These are phyloP conservation scores for Hypotaenidia okinawae DNA, from an alignment of 2,797 vertebrate genomes.

Conservation along the genomic window DNA sequence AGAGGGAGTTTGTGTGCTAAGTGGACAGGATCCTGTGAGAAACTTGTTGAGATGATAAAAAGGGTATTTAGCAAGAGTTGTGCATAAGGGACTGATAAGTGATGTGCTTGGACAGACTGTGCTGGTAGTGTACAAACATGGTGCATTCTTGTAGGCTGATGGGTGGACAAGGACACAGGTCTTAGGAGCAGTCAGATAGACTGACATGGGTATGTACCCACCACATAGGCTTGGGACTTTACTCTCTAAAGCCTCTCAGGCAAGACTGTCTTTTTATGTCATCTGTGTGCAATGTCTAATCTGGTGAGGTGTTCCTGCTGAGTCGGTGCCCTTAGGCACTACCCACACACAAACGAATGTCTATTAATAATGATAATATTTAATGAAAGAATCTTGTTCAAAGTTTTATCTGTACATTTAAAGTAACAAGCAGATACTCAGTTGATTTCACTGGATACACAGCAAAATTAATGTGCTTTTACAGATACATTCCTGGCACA, in stretches of 20 bases:
- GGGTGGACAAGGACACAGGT: background rate
- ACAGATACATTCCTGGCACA: background rate
- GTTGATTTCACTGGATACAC: background rate
- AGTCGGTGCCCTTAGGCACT: constrained; percentile 26
- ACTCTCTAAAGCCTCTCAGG: background rate
- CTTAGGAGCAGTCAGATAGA: background rate
- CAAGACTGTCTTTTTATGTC: background rate
- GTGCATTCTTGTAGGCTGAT: background rate
- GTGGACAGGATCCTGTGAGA: background rate
- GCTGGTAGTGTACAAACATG: background rate
- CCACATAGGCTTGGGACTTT: background rate
- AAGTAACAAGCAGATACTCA: background rate
- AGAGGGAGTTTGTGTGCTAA: background rate
- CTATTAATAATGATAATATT: constrained; percentile 59
- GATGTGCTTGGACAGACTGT: background rate
- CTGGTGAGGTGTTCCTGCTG: constrained; percentile 10
- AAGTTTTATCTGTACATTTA: background rate
- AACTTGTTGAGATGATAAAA: background rate
- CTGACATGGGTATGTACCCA: accelerated
- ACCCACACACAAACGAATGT: constrained; percentile 20
- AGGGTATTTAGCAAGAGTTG: background rate
- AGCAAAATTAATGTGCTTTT: background rate
- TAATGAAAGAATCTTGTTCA: constrained; percentile 21
- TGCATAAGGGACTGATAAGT: background rate
- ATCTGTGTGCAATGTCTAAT: background rate